Conservation (phyloP, 2,113 vertebrate genomes). For the Sciurus niger region DNA sequence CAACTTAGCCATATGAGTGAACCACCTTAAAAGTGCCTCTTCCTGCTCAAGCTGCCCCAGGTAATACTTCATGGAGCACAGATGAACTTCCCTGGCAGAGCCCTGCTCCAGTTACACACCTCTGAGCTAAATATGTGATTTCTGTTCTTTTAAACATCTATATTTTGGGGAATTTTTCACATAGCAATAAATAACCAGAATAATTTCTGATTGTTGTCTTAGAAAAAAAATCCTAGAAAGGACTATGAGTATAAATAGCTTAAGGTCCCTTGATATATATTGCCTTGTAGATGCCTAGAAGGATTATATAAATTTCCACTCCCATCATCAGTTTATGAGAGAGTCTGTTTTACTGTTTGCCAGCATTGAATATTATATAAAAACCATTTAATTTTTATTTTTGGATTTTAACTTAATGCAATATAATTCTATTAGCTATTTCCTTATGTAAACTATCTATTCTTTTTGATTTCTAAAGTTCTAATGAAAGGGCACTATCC, state of each 20-base stretch:
- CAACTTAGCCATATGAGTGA: background rate
- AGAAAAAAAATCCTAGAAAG: slow-evolving; percentile 17
- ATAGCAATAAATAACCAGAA: background rate
- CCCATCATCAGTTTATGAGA: background rate
- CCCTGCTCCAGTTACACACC: background rate
- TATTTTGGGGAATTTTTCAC: slow-evolving; percentile 13
- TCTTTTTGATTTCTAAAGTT: slow-evolving; percentile 22
- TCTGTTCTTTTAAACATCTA: background rate
- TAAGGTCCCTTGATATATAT: background rate
- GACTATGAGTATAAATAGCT: background rate
- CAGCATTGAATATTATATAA: background rate
- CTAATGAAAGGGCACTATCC: background rate
- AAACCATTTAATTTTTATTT: background rate
- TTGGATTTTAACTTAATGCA: background rate
- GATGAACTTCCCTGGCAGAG: background rate
- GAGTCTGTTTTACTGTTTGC: background rate
- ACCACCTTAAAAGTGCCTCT: background rate
- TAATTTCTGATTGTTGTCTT: background rate
- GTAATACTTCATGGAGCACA: background rate
- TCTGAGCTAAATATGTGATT: background rate
- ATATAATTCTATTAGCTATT: background rate
- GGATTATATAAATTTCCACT: background rate
- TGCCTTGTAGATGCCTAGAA: background rate
- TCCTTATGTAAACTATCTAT: background rate
- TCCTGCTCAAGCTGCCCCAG: background rate